These are phyloP conservation scores for Barnardius zonarius DNA, from an alignment of 2,113 vertebrate species.

Conservation along the genomic window DNA sequence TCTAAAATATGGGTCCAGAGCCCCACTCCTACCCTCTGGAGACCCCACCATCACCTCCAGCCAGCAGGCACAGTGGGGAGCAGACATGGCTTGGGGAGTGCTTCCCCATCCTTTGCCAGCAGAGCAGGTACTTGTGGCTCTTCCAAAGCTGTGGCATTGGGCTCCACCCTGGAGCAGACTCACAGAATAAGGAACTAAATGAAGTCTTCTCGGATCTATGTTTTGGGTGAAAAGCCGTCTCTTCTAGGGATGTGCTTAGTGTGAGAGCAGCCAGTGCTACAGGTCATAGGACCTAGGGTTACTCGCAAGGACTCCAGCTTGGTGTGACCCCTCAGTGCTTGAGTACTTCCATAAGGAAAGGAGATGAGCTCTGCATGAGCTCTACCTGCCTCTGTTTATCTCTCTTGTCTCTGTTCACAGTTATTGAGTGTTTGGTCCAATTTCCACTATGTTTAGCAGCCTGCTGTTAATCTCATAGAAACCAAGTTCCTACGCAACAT, in stretches of 20 bases:
- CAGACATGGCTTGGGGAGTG: background rate
- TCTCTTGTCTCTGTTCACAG: background rate
- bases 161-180: background rate
- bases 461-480: background rate
- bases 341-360: background rate
- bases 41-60: background rate
- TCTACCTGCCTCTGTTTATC: background rate
- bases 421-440: background rate
- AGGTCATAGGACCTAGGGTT: background rate
- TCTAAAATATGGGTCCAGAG: background rate
- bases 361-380: fast-evolving
- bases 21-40: background rate
- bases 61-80: background rate
- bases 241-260: background rate
- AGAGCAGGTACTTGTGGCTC: too few relatives aligned
- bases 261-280: background rate
- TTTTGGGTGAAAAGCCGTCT: background rate
- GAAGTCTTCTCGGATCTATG: background rate
- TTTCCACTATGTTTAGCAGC: background rate
- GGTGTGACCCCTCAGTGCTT: background rate
- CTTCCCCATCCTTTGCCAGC: background rate
- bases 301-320: background rate
- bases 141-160: background rate
- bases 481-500: background rate
- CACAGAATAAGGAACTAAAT: background rate